Evolutionary conservation across 2,797 vertebrate genomes (phyloP), one percentile per base, ranked within the genome.

Genomic region (Lepidocolaptes lacrymiger): DNA sequence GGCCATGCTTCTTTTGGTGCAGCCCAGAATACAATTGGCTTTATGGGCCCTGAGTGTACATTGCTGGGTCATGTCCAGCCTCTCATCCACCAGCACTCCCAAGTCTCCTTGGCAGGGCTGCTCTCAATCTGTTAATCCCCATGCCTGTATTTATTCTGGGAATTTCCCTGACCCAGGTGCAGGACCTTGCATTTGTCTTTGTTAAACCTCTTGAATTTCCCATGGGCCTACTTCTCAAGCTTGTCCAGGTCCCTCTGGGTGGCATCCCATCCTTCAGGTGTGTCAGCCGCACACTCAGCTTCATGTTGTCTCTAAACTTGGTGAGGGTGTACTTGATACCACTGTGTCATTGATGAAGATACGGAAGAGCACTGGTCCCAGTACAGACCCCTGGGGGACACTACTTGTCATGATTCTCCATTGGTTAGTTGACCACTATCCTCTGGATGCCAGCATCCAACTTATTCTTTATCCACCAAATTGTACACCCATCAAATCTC

Each of bases 61-160:
- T 1, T 30, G n/a, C 37, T 2, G 10, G 7, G 0, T 39, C 28
- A 8, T 12, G 24, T 22, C 7, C 28, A 46, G n/a, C 52, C 59
- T 44, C 23, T 39, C 8, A 26, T 3, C 4, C 20, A 2, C 2
- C 24, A 67, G 21, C 17, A 39, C 4, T 2, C 4, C 6, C 0
- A 0, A 39, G 24, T 46, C n/a, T 14, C 26, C 28, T 54, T 1
- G 1, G 12, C 9, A 66, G 24, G 14, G 28, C 20, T 73, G 14
- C 18, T 61, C 39, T 19, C 0, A 0, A 26, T 34, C n/a, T 52
- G 11, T 46, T 46, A n/a, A 30, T 74, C 6, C 17, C 10, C 17
- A 12, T 21, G 7, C n/a, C 39, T 22, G 4, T 61, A 22, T 9
- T 39, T 46, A 39, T 73, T 8, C 14, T 21, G 22, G 28, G 24